Base-by-base conservation (phyloP, 1,140 invertebrate species). In the Glomeris maerens region DNA sequence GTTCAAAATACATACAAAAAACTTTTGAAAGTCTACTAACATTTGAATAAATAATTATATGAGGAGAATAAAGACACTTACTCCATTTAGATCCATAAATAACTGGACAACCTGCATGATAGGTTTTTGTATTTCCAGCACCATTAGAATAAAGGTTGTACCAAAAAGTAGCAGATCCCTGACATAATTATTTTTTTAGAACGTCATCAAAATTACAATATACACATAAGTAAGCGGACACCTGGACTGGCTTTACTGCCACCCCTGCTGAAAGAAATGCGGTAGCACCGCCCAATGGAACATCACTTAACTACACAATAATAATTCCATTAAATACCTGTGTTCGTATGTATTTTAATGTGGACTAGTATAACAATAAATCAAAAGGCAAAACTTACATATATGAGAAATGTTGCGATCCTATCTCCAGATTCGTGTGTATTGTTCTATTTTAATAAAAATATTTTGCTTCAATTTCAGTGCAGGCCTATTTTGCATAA, bases 121-220 rank as follows among this genome's bases (percentile, higher is more conserved):
- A 26, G 4, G 54, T 55, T 13, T 53, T 31, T 47, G 47, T 39
- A 26, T 55, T 40, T 0, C 52, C 52, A 5, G 46, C 27, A 2
- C 54, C 54, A 46, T 55, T 55, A 1, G 40, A 46, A 27, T 55
- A 47, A 13, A 55, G 27, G 42, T 55, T 55, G n/a, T 55, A 46
- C 54, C 54, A 55, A 27, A 55, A 55, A 3, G 53, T 17, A 1
- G 54, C 54, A 1, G 54, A 49, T n/a, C 51, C 51, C 54, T 55
- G 28, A 44, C n/a, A 44, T 17, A 36, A n/a, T n/a, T n/a, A 36
- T 36, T 36, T 10, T n/a, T 36, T 10, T 13, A 36, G 10, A 13
- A 36, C 10, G 10, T 10, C 10, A 10, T 36, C 31, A 13, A 36
- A n/a, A 36, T n/a, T 36, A 36, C 10, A 13, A n/a, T n/a, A 36